A percentile compares a stretch with the other conserved stretches of the same genome.
These are phyloP conservation scores for Leptonema lineaticorne DNA, from an alignment of 1,140 invertebrate genomes.

Conservation along the genomic window DNA sequence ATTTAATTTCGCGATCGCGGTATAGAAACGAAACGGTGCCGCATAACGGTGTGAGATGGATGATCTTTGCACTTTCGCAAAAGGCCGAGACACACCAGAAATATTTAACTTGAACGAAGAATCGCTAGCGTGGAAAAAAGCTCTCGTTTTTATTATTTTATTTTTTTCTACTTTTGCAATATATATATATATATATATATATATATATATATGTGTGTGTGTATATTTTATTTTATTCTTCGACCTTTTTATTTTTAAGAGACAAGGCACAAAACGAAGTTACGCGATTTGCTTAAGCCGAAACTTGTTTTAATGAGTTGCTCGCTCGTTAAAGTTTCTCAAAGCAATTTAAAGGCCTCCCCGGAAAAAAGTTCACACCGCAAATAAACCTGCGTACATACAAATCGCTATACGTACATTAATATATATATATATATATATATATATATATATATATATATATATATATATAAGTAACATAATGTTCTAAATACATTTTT, in stretches of 20 bases:
- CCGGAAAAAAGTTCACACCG: background rate
- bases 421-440: background rate
- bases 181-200: background rate
- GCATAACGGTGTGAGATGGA: no score
- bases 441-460: no score
- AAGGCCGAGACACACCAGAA: background rate
- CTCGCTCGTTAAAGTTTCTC: slow-evolving; percentile 16
- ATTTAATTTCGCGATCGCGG: slow-evolving; percentile 17
- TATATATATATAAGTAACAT: no score
- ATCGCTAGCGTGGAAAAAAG: background rate
- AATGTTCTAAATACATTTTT: no score
- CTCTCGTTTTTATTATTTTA: no score
- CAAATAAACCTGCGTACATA: background rate
- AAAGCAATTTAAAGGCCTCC: slow-evolving; percentile 4
- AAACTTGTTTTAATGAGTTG: slow-evolving; percentile 18
- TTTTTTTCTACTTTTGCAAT: background rate
- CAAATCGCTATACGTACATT: no score
- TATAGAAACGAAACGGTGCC: no score
- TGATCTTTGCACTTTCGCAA: no score
- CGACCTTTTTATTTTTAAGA: background rate
- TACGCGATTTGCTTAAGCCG: slow-evolving; percentile 12
- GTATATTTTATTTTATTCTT: no score
- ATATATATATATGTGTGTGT: background rate
- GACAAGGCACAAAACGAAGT: slow-evolving; percentile 15
- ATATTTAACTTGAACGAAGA: background rate